phyloP scores from a whole-genome alignment of 1,140 invertebrate genomes.

The Diprion similis region DNA sequence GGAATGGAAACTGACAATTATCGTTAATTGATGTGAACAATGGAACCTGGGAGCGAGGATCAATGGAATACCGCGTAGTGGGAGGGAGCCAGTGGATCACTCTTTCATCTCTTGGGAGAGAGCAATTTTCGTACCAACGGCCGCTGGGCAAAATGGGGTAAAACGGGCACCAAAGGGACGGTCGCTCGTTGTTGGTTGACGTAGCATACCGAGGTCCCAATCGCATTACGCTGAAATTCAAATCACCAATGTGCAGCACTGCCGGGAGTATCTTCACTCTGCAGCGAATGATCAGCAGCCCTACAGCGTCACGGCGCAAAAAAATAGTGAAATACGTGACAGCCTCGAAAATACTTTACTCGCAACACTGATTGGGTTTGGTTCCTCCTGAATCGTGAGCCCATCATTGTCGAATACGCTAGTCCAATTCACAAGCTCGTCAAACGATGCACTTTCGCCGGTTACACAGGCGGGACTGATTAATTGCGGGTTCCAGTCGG shows the following conservation, averaged over 20 bases:
- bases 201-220: neutral
- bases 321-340: too few species aligned
- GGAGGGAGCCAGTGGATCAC: neutral
- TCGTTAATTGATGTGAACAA: too few species aligned
- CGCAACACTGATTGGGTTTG: too few species aligned
- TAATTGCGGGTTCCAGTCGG: neutral
- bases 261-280: too few species aligned
- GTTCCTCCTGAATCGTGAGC: too few species aligned
- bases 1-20: too few species aligned
- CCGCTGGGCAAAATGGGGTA: neutral
- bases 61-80: neutral
- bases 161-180: neutral
- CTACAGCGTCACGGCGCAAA: too few species aligned
- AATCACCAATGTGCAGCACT: neutral
- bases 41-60: too few species aligned
- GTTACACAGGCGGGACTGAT: neutral
- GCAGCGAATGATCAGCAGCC: too few species aligned
- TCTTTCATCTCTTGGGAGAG: neutral
- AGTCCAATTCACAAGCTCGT: conserved; percentile 28
- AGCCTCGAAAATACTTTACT: too few species aligned
- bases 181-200: neutral
- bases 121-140: neutral
- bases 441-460: conserved; percentile 27
- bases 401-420: conserved; percentile 11
- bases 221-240: neutral